These are phyloP conservation scores for Xestobium rufovillosum DNA, from an alignment of 2,888 invertebrate species.

Conservation along the genomic window DNA sequence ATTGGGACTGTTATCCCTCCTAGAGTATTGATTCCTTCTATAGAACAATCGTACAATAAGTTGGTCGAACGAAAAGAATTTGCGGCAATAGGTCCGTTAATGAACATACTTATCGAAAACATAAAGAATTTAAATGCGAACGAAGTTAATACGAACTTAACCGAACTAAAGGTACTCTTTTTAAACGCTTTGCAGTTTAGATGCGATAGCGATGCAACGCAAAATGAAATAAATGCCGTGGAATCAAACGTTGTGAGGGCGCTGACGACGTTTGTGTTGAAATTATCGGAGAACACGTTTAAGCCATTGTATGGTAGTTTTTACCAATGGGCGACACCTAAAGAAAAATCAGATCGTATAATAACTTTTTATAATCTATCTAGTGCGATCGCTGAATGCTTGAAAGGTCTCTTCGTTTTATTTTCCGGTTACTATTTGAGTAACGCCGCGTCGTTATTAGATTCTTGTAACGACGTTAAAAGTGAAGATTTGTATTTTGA, in stretches of 20 bases:
- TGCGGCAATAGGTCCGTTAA: constrained; percentile 59
- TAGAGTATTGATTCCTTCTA: constrained; percentile 68
- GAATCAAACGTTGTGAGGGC: constrained; percentile 72
- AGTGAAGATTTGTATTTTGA: constrained; percentile 47
- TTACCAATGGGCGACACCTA: constrained; percentile 76
- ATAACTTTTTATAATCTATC: constrained; percentile 82
- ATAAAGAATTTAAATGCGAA: constrained; percentile 55
- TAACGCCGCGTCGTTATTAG: constrained; percentile 68
- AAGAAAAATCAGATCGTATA: constrained; percentile 55
- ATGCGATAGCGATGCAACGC: constrained; percentile 43
- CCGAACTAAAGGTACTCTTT: constrained; percentile 68
- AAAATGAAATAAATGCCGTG: constrained; percentile 49
- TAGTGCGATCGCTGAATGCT: constrained; percentile 66
- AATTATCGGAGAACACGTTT: constrained; percentile 83
- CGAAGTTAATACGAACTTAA: constrained; percentile 54
- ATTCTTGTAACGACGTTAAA: constrained; percentile 59
- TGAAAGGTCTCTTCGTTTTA: constrained; percentile 83
- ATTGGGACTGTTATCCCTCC: constrained; percentile 61
- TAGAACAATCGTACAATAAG: constrained; percentile 56
- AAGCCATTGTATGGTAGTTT: constrained; percentile 80
- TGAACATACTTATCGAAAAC: constrained; percentile 69
- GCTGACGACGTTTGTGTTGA: constrained; percentile 72
- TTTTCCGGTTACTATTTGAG: constrained; percentile 82
- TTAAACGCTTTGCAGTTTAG: constrained; percentile 63
- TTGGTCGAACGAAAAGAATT: constrained; percentile 54